A percentile compares a stretch with the other conserved stretches of the same genome.
Evolutionary conservation across 2,888 invertebrate species (phyloP).

Genomic region (Zelleria hepariella): DNA sequence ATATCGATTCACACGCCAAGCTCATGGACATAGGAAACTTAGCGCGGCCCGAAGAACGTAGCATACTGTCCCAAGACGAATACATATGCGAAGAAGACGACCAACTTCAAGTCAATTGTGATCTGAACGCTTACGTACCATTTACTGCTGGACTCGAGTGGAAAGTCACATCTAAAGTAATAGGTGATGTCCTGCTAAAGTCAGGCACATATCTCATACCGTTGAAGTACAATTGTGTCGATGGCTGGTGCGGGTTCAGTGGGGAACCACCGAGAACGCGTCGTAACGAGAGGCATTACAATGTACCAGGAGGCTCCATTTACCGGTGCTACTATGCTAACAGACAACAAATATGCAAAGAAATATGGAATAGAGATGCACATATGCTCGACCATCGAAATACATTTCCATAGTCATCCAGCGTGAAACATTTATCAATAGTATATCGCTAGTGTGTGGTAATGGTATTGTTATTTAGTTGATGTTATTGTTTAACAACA

Average conservation of each 20-base stretch:
- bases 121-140: conserved; percentile 42
- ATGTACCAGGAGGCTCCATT: conserved; percentile 44
- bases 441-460: background rate
- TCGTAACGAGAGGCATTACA: conserved; percentile 16
- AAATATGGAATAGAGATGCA: conserved; percentile 15
- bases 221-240: conserved; percentile 34
- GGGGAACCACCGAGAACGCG: conserved; percentile 23
- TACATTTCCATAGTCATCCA: background rate
- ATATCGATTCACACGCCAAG: conserved; percentile 30
- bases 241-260: conserved; percentile 46
- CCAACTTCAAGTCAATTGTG: conserved; percentile 35
- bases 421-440: background rate
- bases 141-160: conserved; percentile 31
- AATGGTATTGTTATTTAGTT: too few relatives aligned
- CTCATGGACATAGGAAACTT: conserved; percentile 44
- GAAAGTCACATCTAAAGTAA: conserved; percentile 28
- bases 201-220: conserved; percentile 29
- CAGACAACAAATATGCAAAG: conserved; percentile 52
- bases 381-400: background rate
- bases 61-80: conserved; percentile 49
- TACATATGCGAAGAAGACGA: conserved; percentile 49
- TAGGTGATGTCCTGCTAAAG: conserved; percentile 39
- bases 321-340: conserved; percentile 51
- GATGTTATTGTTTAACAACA: background rate
- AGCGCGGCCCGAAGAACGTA: conserved; percentile 33